Conservation (phyloP, 2,113 vertebrate species). For the Epinephelus moara region DNA sequence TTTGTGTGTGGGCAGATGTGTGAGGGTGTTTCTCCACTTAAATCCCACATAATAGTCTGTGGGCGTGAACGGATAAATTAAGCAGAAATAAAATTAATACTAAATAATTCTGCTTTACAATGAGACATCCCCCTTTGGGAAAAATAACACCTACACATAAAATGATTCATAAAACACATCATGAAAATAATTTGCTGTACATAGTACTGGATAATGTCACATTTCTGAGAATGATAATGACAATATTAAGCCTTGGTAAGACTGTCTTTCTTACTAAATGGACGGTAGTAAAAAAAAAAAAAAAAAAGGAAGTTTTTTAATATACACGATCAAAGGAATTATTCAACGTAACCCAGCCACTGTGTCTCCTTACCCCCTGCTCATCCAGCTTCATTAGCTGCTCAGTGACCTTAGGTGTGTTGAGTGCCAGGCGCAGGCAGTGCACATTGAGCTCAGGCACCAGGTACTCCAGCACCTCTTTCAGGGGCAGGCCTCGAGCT, state of each 20-base stretch:
- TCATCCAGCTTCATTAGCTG: slow-evolving; percentile 99
- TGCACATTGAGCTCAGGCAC: slow-evolving; percentile 95
- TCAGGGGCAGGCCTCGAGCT: slow-evolving; percentile 94
- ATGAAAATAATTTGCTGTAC: neutral
- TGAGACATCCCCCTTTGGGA: slow-evolving; percentile 19
- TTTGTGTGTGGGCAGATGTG: neutral
- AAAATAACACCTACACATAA: slow-evolving; percentile 19
- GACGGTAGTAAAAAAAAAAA: neutral
- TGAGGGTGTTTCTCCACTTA: neutral
- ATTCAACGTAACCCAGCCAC: neutral
- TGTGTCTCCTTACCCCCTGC: slow-evolving; percentile 90
- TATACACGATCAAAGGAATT: neutral
- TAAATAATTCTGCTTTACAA: slow-evolving; percentile 15
- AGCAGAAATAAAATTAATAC: slow-evolving; percentile 1
- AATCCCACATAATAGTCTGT: slow-evolving; percentile 13
- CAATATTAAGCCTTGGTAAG: neutral
- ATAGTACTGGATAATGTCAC: slow-evolving; percentile 14
- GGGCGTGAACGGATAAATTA: slow-evolving; percentile 23
- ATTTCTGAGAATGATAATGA: neutral
- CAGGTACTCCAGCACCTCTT: slow-evolving; percentile 96
- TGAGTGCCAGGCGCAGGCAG: slow-evolving; percentile 95
- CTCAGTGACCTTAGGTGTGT: slow-evolving; percentile 98
- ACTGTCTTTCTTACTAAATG: neutral
- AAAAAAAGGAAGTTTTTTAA: neutral
- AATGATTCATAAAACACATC: slow-evolving; percentile 28